Percentiles rank a stretch among this genome's conserved stretches.
Conservation (phyloP, 2,797 vertebrate species). For the Vespertilio murinus region DNA sequence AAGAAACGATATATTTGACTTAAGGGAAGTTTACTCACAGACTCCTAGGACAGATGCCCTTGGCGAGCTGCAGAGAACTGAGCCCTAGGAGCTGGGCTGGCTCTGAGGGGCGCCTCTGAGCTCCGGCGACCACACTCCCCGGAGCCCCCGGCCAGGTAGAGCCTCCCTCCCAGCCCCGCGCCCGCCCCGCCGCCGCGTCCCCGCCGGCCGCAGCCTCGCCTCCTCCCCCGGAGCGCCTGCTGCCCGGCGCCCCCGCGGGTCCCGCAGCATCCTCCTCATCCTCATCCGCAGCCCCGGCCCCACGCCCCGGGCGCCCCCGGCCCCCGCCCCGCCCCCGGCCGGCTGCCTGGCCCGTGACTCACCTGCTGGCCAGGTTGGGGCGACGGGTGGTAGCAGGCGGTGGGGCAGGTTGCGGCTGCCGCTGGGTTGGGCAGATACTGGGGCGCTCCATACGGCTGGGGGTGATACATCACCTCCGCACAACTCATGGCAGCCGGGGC, state of each 20-base stretch:
- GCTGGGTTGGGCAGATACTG: constrained; percentile 84
- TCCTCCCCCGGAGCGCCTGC: not conserved
- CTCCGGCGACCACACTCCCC: not conserved
- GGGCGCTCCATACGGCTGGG: constrained; percentile 92
- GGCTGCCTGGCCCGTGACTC: constrained; percentile 78
- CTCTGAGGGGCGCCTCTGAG: not conserved
- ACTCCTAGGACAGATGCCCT: constrained; percentile 53
- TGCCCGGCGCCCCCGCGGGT: not conserved
- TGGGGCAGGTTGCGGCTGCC: constrained; percentile 86
- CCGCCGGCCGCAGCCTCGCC: not conserved
- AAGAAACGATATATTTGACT: not conserved
- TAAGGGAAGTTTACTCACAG: constrained; percentile 71
- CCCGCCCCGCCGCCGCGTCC: not conserved
- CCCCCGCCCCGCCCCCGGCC: constrained; percentile 61
- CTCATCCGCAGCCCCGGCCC: constrained; percentile 33
- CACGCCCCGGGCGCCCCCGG: constrained; percentile 52
- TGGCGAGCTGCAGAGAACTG: constrained; percentile 50
- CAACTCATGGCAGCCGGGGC: constrained; percentile 93
- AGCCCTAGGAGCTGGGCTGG: not conserved
- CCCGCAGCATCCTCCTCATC: constrained; percentile 46
- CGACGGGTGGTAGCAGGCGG: constrained; percentile 86
- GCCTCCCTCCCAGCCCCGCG: not conserved
- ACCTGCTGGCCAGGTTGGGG: constrained; percentile 89
- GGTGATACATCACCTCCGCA: constrained; percentile 96
- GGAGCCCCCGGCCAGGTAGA: constrained; percentile 38